phyloP scores from a whole-genome alignment of 1,140 invertebrate species.

The Ceratina australensis region DNA sequence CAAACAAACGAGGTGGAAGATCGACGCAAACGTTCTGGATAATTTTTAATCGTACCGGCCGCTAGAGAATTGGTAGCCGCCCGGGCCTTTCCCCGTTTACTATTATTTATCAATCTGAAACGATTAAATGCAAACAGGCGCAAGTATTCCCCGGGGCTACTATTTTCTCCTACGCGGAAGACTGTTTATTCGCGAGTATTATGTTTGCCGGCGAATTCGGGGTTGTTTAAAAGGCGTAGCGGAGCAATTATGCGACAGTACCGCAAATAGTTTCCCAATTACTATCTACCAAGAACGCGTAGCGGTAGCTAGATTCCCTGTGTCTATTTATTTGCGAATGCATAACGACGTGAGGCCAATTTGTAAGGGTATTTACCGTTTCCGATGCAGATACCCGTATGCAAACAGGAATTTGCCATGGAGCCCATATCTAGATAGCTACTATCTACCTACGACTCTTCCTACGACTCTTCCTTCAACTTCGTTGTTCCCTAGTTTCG shows the following conservation, averaged over 20 bases:
- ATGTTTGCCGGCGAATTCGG: neutral
- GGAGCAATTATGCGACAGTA: neutral
- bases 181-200: neutral
- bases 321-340: slow-evolving; percentile 13
- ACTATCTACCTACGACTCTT: too few relatives aligned
- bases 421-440: slow-evolving; percentile 2
- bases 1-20: too few relatives aligned
- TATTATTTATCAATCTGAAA: too few relatives aligned
- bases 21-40: too few relatives aligned
- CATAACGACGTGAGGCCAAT: slow-evolving; percentile 22
- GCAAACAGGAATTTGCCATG: slow-evolving; percentile 12
- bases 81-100: too few relatives aligned
- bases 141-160: neutral
- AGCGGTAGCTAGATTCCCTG: too few relatives aligned
- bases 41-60: too few relatives aligned
- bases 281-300: neutral
- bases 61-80: too few relatives aligned
- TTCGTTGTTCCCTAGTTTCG: too few relatives aligned
- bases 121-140: too few relatives aligned
- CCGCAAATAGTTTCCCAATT: neutral
- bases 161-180: neutral
- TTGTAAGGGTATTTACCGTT: slow-evolving; percentile 54
- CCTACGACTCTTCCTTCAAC: too few relatives aligned
- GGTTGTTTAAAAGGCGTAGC: neutral
- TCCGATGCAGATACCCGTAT: slow-evolving; percentile 58